Base-by-base conservation (phyloP, 2,113 vertebrate species). In the Panthera tigris region DNA sequence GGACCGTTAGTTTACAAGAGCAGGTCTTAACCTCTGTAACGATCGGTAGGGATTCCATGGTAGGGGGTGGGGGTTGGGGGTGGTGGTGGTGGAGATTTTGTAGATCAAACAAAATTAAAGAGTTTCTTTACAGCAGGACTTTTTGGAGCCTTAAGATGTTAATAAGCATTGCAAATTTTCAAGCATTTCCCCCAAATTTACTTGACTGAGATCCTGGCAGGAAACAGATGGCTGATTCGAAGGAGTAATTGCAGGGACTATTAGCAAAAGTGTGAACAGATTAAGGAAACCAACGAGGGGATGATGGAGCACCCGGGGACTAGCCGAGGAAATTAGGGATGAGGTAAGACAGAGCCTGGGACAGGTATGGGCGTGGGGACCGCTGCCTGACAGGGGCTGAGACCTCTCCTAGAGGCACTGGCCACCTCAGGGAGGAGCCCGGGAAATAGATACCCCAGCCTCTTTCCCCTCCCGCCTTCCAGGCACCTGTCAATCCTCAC, bases 131-230 rank as follows among this genome's bases (percentile, higher is more conserved):
- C 86, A 82, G 66, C 78, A 96, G 95, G 89, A 92, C 94, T 93
- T 96, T 94, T 87, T 87, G 89, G 95, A 96, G 92, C 25, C 94
- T 97, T 96, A 92, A 82, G 85, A 96, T 74, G 82, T 78, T 96
- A 96, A 97, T 95, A 97, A 97, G 90, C 92, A 84, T 91, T 92
- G 95, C 92, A 96, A 87, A 97, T 89, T 97, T 96, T 86, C 68
- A 93, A 76, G 65, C 55, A 18, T 94, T 94, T 80, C 79, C 94
- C 97, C 96, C 89, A 92, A 93, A 95, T 96, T 97, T 96, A 93
- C 83, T 98, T 95, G 92, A 93, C 92, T 95, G 86, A 55, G 68
- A 95, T 98, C 89, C 89, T 98, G 97, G 96, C 97, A 96, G 96
- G 94, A 97, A 97, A 92, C 97, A 98, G 94, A 94, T 93, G 93